Base-by-base conservation (phyloP, 2,888 invertebrate genomes). In the Synergus itoensis region DNA sequence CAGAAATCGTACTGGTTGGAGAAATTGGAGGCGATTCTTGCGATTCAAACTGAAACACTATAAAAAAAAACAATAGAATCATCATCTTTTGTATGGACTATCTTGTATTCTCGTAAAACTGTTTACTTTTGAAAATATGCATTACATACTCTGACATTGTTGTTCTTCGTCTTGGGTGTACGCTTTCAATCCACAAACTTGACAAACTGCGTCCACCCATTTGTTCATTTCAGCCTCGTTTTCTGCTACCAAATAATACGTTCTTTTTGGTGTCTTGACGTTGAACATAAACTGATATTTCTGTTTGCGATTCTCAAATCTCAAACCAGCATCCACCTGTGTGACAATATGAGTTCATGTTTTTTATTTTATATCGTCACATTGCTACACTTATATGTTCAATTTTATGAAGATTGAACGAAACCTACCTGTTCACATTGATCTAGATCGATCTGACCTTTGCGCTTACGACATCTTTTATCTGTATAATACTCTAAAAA, bases 151-250 rank as follows among this genome's bases (percentile, higher is more conserved):
- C 89, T 90, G 90, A 91, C 93, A 89, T 78, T 89, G 90, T 77
- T 91, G 91, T 40, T 92, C 92, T 79, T 93, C 93, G 79, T 94
- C 93, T 80, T 95, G 95, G 14, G 95, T 94, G 11, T 95, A 95
- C 1, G 97, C 95, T 89, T 97, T 96, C 81, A 98, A 93, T 73
- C 97, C 97, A 92, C 98, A 99, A 63, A 98, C 98, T 92, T 96
- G 95, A 92, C 99, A 99, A 85, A 99, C 97, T 81, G 96, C 97
- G 89, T 97, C 96, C 12, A 99, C 98, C 99, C 99, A 99, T 91
- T 96, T 96, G 87, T 96, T 96, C 98, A 99, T 98, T 88, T 98
- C 98, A 67, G 95, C 94, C 91, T 98, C 98, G 48, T 96, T 96
- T 87, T 98, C 98, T 0, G 98, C 98, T 80, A 98, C 98, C 85